Conservation (phyloP, 1,140 invertebrate genomes). For the Matsumurasca onukii region DNA sequence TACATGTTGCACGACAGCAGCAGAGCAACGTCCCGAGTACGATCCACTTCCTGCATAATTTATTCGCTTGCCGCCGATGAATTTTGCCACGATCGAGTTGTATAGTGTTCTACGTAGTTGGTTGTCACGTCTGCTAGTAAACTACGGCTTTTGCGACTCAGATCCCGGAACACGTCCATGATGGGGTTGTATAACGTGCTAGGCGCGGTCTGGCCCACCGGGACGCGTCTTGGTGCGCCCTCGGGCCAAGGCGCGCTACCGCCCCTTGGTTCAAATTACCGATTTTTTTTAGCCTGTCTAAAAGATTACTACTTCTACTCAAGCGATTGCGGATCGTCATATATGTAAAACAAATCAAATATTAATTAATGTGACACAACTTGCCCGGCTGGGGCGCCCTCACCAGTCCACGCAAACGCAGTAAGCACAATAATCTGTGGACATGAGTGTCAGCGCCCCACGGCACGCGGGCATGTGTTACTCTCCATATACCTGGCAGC, state of each 20-base stretch:
- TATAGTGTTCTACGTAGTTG: slow-evolving; percentile 33
- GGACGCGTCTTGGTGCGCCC: slow-evolving; percentile 10
- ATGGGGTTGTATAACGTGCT: background rate
- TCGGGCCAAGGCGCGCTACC: background rate
- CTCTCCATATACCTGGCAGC: no score
- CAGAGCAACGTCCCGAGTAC: slow-evolving; percentile 30
- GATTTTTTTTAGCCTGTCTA: background rate
- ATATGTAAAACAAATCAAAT: no score
- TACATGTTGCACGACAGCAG: slow-evolving; percentile 34
- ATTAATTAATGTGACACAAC: no score
- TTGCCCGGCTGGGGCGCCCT: no score
- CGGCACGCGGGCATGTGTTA: no score
- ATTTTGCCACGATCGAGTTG: slow-evolving; percentile 33
- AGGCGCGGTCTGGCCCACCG: background rate
- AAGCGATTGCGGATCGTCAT: no score
- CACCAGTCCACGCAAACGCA: no score
- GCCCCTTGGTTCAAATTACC: background rate
- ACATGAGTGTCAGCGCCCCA: no score
- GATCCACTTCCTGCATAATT: slow-evolving; percentile 32
- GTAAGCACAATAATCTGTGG: no score
- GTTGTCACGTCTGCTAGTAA: slow-evolving; percentile 29
- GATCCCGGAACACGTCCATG: background rate
- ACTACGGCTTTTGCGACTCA: background rate
- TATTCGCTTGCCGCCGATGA: slow-evolving; percentile 34
- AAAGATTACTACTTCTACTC: no score